Evolutionary conservation across 2,888 invertebrate species (phyloP).

Genomic region (Melieria crassipennis): DNA sequence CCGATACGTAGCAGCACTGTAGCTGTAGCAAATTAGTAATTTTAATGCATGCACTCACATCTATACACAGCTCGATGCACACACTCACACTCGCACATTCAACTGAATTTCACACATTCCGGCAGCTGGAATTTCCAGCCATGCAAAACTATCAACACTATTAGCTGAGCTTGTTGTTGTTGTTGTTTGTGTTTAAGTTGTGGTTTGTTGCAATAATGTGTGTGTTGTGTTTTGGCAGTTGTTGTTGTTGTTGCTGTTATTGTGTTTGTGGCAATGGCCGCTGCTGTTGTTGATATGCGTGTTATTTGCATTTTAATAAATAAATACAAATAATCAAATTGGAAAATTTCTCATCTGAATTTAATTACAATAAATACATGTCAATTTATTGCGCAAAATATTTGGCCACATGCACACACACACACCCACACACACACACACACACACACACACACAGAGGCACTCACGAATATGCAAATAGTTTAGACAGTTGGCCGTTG

Average conservation of each 20-base stretch:
- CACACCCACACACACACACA: too few species aligned
- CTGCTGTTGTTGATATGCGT: conserved; percentile 11
- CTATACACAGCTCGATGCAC: too few species aligned
- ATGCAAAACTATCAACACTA: not conserved
- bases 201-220: not conserved
- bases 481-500: too few species aligned
- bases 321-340: conserved; percentile 34
- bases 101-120: too few species aligned
- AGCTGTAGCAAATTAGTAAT: too few species aligned
- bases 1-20: too few species aligned
- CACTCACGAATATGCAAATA: too few species aligned
- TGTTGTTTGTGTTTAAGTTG: not conserved
- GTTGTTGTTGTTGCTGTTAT: not conserved
- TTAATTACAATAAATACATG: conserved; percentile 34
- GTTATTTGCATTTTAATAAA: conserved; percentile 36
- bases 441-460: too few species aligned
- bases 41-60: too few species aligned
- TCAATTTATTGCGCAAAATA: conserved; percentile 20
- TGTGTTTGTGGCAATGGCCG: not conserved
- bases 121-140: not conserved
- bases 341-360: conserved; percentile 34
- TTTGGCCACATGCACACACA: too few species aligned
- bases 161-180: not conserved
- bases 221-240: not conserved
- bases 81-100: too few species aligned